Conservation (phyloP, 2,113 vertebrate genomes). For the Pitta sordida region DNA sequence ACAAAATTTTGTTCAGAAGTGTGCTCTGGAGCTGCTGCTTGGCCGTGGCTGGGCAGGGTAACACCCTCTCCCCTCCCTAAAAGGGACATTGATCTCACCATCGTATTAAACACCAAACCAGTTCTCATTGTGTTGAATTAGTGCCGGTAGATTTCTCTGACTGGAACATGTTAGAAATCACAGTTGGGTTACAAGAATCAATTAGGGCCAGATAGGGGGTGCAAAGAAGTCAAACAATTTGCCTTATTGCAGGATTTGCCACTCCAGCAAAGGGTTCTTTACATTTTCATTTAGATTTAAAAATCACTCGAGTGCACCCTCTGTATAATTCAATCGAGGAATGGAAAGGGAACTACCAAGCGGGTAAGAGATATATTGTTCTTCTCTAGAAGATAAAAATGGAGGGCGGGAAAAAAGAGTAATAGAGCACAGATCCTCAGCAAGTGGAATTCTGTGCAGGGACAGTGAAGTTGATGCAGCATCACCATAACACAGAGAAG, state of each 20-base stretch:
- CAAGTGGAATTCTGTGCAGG: background rate
- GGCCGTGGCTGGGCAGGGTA: background rate
- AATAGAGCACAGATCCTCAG: background rate
- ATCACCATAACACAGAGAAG: background rate
- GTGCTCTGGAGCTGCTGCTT: background rate
- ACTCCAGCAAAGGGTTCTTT: slow-evolving; percentile 28
- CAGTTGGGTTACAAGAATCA: slow-evolving; percentile 76
- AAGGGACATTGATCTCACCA: slow-evolving; percentile 55
- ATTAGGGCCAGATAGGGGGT: slow-evolving; percentile 68
- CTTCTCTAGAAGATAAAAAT: slow-evolving; percentile 38
- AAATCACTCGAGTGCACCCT: slow-evolving; percentile 68
- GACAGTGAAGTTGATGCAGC: accelerated
- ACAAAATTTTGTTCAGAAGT: background rate
- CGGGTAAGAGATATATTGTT: slow-evolving; percentile 19
- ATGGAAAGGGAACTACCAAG: slow-evolving; percentile 54
- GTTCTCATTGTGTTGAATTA: slow-evolving; percentile 68
- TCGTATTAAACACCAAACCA: slow-evolving; percentile 51
- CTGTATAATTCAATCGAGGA: slow-evolving; percentile 67
- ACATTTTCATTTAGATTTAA: slow-evolving; percentile 75
- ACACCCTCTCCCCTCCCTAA: background rate
- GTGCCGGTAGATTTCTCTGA: slow-evolving; percentile 72
- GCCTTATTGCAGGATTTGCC: slow-evolving; percentile 47
- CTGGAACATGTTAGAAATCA: slow-evolving; percentile 65
- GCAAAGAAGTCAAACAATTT: slow-evolving; percentile 69
- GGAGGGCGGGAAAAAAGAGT: background rate